phyloP scores from a whole-genome alignment of 2,888 invertebrate genomes.

The Campopleginae sp. region DNA sequence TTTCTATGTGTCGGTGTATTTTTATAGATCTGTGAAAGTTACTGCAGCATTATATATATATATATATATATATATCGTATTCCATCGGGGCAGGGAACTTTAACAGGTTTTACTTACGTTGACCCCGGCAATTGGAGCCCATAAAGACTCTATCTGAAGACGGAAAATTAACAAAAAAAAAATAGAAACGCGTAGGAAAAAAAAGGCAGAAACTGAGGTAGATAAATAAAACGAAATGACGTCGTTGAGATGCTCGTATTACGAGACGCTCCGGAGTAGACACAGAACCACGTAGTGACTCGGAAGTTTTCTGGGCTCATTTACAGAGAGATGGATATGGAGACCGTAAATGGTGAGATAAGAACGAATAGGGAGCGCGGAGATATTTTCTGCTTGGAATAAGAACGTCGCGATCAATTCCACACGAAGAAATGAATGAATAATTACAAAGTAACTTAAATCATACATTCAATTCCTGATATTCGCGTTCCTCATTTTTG shows the following conservation, averaged over 20 bases:
- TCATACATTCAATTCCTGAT: not conserved
- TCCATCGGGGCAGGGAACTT: not conserved
- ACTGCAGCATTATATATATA: not conserved
- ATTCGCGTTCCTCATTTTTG: too few relatives aligned
- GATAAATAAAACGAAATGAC: slow-evolving; percentile 24
- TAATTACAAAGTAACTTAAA: too few relatives aligned
- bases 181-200: not conserved
- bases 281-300: not conserved
- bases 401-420: not conserved
- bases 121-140: slow-evolving; percentile 16
- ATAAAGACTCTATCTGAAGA: slow-evolving; percentile 25
- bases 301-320: not conserved
- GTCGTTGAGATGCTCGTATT: slow-evolving; percentile 2
- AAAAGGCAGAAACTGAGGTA: not conserved
- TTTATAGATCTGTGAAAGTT: not conserved
- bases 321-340: not conserved
- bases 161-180: not conserved
- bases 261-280: slow-evolving; percentile 10
- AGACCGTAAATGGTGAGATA: not conserved
- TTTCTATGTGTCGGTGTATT: not conserved
- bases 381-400: not conserved
- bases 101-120: slow-evolving; percentile 26
- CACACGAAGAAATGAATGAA: too few relatives aligned
- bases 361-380: not conserved
- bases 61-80: not conserved